phyloP scores from a whole-genome alignment of 2,797 vertebrate species.

The Anguilla megastoma region DNA sequence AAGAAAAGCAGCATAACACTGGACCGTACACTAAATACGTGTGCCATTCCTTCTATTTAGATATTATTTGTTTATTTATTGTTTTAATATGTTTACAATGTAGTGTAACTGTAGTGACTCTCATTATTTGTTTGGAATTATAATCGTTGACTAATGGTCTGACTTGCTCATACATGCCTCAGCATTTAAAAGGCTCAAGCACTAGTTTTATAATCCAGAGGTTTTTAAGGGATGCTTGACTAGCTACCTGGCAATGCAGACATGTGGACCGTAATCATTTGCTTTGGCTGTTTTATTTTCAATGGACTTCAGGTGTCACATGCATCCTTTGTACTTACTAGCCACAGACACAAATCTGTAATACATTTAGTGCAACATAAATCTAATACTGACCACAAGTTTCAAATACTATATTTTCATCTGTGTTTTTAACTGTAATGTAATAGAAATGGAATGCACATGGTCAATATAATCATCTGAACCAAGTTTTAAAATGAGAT shows the following conservation, averaged over 20 bases:
- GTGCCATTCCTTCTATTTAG: conserved; percentile 46
- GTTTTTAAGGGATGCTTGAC: conserved; percentile 36
- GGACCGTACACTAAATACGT: conserved; percentile 55
- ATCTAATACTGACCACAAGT: conserved; percentile 30
- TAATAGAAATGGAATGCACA: conserved; percentile 21
- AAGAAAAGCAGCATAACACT: conserved; percentile 70
- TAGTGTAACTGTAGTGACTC: not conserved
- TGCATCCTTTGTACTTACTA: not conserved
- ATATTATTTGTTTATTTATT: conserved; percentile 24
- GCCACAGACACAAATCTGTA: conserved; percentile 2
- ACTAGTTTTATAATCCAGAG: conserved; percentile 32
- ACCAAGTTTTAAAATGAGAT: conserved; percentile 5
- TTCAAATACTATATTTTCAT: conserved; percentile 19
- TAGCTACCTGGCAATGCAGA: not conserved
- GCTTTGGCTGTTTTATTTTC: not conserved
- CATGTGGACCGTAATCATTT: not conserved
- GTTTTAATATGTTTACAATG: not conserved
- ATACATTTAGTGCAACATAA: conserved; percentile 22
- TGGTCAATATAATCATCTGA: not conserved
- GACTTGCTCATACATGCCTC: not conserved
- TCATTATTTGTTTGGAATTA: not conserved
- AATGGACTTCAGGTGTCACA: not conserved
- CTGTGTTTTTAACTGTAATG: not conserved
- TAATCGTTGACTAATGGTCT: not conserved
- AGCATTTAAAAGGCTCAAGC: conserved; percentile 24